Conservation (phyloP, 2,113 vertebrate genomes). For the Ammospiza nelsoni region DNA sequence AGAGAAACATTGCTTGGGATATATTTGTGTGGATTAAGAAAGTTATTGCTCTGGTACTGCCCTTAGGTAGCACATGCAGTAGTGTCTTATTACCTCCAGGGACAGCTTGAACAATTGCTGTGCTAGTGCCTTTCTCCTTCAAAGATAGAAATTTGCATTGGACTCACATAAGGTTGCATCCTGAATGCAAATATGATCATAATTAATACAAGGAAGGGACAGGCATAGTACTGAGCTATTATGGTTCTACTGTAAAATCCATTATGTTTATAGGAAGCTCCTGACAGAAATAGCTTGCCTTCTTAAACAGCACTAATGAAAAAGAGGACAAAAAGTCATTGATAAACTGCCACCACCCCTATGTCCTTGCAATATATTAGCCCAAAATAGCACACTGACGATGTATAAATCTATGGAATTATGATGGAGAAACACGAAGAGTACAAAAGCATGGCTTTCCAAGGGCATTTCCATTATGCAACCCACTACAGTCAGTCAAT, state of each 20-base stretch:
- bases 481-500: slow-evolving; percentile 34
- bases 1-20: not conserved
- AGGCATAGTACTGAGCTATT: slow-evolving; percentile 38
- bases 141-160: slow-evolving; percentile 61
- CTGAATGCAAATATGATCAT: slow-evolving; percentile 71
- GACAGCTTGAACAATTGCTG: slow-evolving; percentile 52
- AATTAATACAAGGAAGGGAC: slow-evolving; percentile 62
- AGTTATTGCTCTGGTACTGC: not conserved
- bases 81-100: slow-evolving; percentile 26
- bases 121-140: slow-evolving; percentile 47
- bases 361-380: slow-evolving; percentile 57
- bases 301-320: slow-evolving; percentile 54
- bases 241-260: slow-evolving; percentile 45
- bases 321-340: slow-evolving; percentile 51
- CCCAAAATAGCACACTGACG: slow-evolving; percentile 40
- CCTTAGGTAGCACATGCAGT: not conserved
- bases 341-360: slow-evolving; percentile 34
- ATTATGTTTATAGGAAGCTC: slow-evolving; percentile 47
- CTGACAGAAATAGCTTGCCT: slow-evolving; percentile 35
- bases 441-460: slow-evolving; percentile 3
- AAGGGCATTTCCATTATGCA: slow-evolving; percentile 52
- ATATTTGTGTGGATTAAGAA: slow-evolving; percentile 30
- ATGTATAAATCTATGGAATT: slow-evolving; percentile 62
- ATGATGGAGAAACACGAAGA: slow-evolving; percentile 37
- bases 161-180: slow-evolving; percentile 64